Evolutionary conservation across 2,888 invertebrate genomes (phyloP).

Genomic region (Trilocha varians): DNA sequence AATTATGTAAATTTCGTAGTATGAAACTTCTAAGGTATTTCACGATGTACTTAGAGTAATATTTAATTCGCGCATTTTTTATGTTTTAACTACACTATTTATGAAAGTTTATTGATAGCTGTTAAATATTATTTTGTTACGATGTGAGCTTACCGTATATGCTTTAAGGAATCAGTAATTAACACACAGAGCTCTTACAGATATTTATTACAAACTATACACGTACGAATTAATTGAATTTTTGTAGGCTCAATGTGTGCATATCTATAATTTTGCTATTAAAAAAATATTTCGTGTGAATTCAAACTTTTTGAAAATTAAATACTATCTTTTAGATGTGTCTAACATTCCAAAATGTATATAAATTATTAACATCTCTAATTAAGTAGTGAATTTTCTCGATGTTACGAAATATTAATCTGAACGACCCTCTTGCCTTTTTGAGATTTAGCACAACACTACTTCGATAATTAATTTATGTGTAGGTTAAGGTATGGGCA

Average conservation of each 20-base stretch:
- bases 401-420: not conserved
- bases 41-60: slow-evolving; percentile 24
- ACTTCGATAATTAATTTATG: slow-evolving; percentile 32
- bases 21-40: slow-evolving; percentile 3
- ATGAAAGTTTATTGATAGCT: slow-evolving; percentile 39
- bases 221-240: slow-evolving; percentile 7
- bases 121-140: slow-evolving; percentile 30
- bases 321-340: not conserved
- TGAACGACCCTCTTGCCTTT: slow-evolving; percentile 36
- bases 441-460: slow-evolving; percentile 52
- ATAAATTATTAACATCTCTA: not conserved
- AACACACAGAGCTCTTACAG: not conserved
- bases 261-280: slow-evolving; percentile 1
- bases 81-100: slow-evolving; percentile 9
- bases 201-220: not conserved
- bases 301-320: not conserved
- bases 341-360: not conserved
- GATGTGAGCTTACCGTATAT: slow-evolving; percentile 48
- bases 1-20: not conserved
- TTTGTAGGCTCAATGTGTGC: slow-evolving; percentile 6
- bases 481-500: slow-evolving; percentile 31
- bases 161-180: slow-evolving; percentile 35
- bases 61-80: slow-evolving; percentile 21
- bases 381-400: not conserved
- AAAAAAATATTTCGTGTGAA: not conserved